Evolutionary conservation across 2,888 invertebrate species (phyloP).

Genomic region (Theodoxus fluviatilis): DNA sequence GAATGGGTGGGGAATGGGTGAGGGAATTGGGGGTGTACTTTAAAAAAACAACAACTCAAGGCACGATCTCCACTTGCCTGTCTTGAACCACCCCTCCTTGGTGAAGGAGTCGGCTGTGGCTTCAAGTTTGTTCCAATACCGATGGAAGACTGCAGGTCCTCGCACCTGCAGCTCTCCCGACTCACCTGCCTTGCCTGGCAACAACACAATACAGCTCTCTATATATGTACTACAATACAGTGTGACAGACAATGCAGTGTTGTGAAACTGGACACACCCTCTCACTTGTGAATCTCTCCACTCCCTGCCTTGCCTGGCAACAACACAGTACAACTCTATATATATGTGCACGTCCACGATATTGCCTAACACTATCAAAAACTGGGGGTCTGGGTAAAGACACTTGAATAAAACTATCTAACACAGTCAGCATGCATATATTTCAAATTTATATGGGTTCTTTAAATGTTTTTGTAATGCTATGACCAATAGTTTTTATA

Average conservation of each 20-base stretch:
- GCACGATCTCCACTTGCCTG: conserved; percentile 77
- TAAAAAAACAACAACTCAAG: background rate
- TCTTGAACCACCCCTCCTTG: conserved; percentile 85
- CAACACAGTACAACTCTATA: background rate
- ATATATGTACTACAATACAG: conserved; percentile 8
- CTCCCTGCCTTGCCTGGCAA: conserved; percentile 41
- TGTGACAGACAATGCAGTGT: background rate
- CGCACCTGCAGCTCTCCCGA: conserved; percentile 73
- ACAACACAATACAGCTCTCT: background rate
- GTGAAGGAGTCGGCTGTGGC: conserved; percentile 78
- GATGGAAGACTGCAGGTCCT: conserved; percentile 75
- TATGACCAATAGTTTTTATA: no score
- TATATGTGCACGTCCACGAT: no score
- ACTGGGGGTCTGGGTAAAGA: background rate
- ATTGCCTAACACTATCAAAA: no score
- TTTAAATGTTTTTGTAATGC: no score
- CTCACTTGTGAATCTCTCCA: conserved; percentile 73
- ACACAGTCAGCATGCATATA: background rate
- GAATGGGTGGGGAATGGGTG: background rate
- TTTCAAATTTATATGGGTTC: no score
- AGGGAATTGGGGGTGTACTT: background rate
- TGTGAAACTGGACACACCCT: conserved; percentile 67
- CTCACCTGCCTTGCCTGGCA: conserved; percentile 41
- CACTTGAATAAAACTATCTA: background rate
- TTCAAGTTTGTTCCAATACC: conserved; percentile 81